These are phyloP conservation scores for Adelges cooleyi DNA, from an alignment of 1,140 invertebrate genomes.

Conservation along the genomic window DNA sequence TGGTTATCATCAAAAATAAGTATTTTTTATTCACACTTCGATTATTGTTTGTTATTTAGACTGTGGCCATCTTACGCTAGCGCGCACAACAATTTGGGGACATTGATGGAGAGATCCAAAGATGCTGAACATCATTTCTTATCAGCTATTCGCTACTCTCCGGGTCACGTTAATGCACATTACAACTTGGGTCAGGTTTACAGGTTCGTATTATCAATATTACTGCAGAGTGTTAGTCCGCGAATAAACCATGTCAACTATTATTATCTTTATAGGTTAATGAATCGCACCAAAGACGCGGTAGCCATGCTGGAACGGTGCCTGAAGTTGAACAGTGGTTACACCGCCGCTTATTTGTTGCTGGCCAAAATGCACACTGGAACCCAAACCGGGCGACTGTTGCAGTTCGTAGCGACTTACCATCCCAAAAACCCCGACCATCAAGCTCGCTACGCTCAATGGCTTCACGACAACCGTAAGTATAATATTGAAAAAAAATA, in stretches of 20 bases:
- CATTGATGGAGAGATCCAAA: slow-evolving; percentile 50
- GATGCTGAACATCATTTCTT: slow-evolving; percentile 66
- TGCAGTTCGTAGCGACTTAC: slow-evolving; percentile 46
- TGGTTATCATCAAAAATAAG: too few relatives aligned
- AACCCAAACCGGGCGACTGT: slow-evolving; percentile 42
- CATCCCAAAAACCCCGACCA: slow-evolving; percentile 55
- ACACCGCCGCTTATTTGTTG: slow-evolving; percentile 55
- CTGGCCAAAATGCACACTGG: slow-evolving; percentile 44
- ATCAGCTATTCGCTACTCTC: slow-evolving; percentile 58
- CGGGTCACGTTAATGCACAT: slow-evolving; percentile 68
- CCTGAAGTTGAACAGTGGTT: slow-evolving; percentile 49
- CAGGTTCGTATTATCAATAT: slow-evolving; percentile 44
- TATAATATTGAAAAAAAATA: too few relatives aligned
- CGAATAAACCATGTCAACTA: not conserved
- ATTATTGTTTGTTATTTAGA: slow-evolving; percentile 48
- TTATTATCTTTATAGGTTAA: slow-evolving; percentile 44
- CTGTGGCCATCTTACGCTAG: slow-evolving; percentile 76
- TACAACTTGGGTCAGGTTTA: slow-evolving; percentile 77
- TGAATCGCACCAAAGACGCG: slow-evolving; percentile 51
- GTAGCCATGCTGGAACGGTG: slow-evolving; percentile 55
- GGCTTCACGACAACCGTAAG: slow-evolving; percentile 52
- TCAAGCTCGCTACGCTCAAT: slow-evolving; percentile 52
- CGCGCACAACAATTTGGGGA: slow-evolving; percentile 80
- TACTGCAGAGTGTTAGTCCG: too few relatives aligned
- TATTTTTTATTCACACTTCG: too few relatives aligned